Evolutionary conservation across 2,797 vertebrate species (phyloP), one percentile per base, ranked within the genome.

Genomic region (Rallus crepitans): DNA sequence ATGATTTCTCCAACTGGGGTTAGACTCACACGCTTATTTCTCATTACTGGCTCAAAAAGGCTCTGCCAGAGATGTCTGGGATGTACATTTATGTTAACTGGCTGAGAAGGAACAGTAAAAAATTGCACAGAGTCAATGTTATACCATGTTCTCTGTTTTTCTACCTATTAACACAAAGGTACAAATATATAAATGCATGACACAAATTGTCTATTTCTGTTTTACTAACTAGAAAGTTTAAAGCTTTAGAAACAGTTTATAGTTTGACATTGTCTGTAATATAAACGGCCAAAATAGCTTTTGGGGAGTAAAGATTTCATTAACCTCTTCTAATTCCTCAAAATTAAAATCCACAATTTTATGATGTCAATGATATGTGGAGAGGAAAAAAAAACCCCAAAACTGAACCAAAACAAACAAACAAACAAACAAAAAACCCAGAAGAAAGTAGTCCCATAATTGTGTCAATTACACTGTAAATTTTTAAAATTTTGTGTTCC

Each of bases 1-100:
- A 93, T 59, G 52, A 65, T 83, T 83, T 91, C 77, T 94, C 35
- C 47, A 70, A 53, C 50, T 59, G 52, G 20, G 12, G 2, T 64
- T 77, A 82, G 27, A 77, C 31, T 52, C n/a, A 75, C 52, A 69
- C 27, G 6, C 72, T 91, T 90, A 83, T 81, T 93, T 94, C 87
- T 83, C 82, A 94, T 91, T 95, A 90, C 30, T 91, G 72, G 57
- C 59, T 81, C 14, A 48, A 91, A 85, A 82, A 45, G 20, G 7
- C n/a, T 17, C 47, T 87, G 39, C 15, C 72, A 88, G 59, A 72
- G 40, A 63, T 20, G 28, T 78, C 87, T 94, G 82, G 79, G 42
- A 78, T 81, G 53, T 86, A 45, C 55, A 70, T 90, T 93, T 87
- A 31, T 71, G 47, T 87, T 91, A 83, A 59, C 14, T 55, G n/a